Base-by-base conservation (phyloP, 2,797 vertebrate genomes). In the Chromis chromis region DNA sequence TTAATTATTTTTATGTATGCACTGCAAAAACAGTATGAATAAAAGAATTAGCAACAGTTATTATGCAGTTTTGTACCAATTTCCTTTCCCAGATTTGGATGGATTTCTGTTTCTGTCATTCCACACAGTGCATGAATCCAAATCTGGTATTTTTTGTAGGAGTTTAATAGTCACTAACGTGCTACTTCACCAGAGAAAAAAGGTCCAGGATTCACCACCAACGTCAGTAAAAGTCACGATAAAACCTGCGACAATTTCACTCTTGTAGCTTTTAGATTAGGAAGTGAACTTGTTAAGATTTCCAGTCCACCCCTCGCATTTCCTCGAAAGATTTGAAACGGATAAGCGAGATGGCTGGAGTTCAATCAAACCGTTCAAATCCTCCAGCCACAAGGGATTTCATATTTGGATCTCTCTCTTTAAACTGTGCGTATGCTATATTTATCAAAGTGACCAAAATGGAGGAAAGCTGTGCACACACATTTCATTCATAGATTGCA, bases 381-480 rank as follows among this genome's bases (percentile, higher is more conserved):
- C 75, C 73, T 44, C 40, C 54, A 16, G 75, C 52, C 75, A 19
- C 33, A 13, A 17, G 10, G 65, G 66, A 76, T 86, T 86, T 82
- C 46, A 59, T 56, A 64, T 86, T 83, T 81, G 67, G 44, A 81
- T 70, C 40, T 66, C 49, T 66, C 49, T 39, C 84, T 77, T 72
- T 27, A n/a, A 81, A 74, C 31, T 22, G 54, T 28, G 36, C 22
- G 36, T 67, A 48, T 73, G 60, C 27, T 66, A 64, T 84, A 73
- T 84, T 82, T 76, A 74, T 78, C 52, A 69, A 77, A 74, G 59
- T 44, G 31, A 54, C 67, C 62, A 62, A 74, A 79, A 78, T 86
- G 64, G 42, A 73, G 56, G 31, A 83, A 83, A 85, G 76, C 82
- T 85, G 65, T 66, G 65, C 78, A 76, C 62, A 78, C 65, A 79